Conservation (phyloP, 2,113 vertebrate species). For the Vanacampus margaritifer region DNA sequence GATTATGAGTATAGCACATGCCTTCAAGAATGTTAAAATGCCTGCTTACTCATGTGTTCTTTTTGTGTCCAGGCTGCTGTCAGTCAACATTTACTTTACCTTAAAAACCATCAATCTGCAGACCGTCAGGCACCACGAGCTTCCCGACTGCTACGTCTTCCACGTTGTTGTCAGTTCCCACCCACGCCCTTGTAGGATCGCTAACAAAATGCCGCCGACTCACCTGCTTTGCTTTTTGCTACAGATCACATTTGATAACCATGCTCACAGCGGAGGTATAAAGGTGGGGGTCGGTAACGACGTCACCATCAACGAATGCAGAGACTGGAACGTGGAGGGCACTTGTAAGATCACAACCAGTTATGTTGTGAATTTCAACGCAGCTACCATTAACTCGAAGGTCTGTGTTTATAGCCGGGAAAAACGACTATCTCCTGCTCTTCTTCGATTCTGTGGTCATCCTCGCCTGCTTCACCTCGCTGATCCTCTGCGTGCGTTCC, state of each 20-base stretch:
- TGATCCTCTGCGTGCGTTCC: slow-evolving; percentile 83
- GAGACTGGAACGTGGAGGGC: slow-evolving; percentile 84
- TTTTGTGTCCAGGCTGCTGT: slow-evolving; percentile 78
- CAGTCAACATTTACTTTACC: slow-evolving; percentile 80
- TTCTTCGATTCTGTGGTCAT: slow-evolving; percentile 84
- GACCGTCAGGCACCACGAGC: slow-evolving; percentile 86
- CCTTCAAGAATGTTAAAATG: not conserved
- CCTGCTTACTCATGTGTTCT: not conserved
- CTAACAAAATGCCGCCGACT: not conserved
- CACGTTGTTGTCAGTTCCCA: slow-evolving; percentile 74
- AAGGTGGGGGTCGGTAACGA: slow-evolving; percentile 82
- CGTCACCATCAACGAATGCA: slow-evolving; percentile 85
- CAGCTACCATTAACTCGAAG: not conserved
- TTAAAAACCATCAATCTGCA: slow-evolving; percentile 95
- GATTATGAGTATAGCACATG: slow-evolving; percentile 28
- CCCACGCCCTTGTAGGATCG: not conserved
- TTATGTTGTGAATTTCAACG: not conserved
- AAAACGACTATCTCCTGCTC: slow-evolving; percentile 83
- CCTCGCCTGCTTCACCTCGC: slow-evolving; percentile 80
- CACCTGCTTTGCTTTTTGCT: not conserved
- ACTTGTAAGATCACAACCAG: slow-evolving; percentile 75
- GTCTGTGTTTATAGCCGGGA: slow-evolving; percentile 72
- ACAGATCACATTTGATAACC: slow-evolving; percentile 90
- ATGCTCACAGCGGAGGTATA: slow-evolving; percentile 88
- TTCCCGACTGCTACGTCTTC: slow-evolving; percentile 93